A percentile compares a stretch with the other conserved stretches of the same genome.
Conservation (phyloP, 2,113 vertebrate species). For the Halcyon senegalensis region DNA sequence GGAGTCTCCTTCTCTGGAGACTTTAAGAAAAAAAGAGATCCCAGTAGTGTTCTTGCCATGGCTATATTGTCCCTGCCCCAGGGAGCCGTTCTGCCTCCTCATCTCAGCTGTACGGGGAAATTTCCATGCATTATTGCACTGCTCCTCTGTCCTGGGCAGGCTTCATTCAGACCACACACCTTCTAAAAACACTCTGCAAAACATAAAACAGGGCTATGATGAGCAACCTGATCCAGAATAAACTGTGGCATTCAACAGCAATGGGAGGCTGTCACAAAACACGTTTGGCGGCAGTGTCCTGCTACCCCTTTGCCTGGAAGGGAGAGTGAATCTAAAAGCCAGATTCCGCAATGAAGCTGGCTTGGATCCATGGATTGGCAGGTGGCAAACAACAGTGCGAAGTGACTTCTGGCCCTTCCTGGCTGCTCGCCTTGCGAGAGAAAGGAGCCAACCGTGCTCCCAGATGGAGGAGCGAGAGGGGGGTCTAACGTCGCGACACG, state of each 20-base stretch:
- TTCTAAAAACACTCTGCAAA: not conserved
- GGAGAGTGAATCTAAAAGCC: not conserved
- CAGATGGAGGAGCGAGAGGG: conserved; percentile 6
- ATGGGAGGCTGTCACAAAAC: not conserved
- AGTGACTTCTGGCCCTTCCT: conserved; percentile 12
- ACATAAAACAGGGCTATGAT: not conserved
- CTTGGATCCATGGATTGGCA: not conserved
- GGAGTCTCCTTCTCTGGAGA: no score
- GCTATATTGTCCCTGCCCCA: not conserved
- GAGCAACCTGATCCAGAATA: not conserved
- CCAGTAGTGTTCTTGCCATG: not conserved
- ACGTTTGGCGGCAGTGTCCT: not conserved
- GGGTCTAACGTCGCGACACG: not conserved
- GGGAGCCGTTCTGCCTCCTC: not conserved
- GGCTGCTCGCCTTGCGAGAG: not conserved
- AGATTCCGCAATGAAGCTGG: not conserved
- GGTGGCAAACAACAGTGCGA: not conserved
- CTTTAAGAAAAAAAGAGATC: not conserved
- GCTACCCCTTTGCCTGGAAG: not conserved
- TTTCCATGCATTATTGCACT: not conserved
- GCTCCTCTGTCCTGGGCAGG: not conserved
- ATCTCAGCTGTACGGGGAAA: not conserved
- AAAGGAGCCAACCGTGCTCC: not conserved
- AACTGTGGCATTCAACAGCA: not conserved
- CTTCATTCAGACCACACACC: not conserved